Evolutionary conservation across 2,113 vertebrate species (phyloP), one percentile per base, ranked within the genome.

Genomic region (Sinocyclocheilus rhinocerous): DNA sequence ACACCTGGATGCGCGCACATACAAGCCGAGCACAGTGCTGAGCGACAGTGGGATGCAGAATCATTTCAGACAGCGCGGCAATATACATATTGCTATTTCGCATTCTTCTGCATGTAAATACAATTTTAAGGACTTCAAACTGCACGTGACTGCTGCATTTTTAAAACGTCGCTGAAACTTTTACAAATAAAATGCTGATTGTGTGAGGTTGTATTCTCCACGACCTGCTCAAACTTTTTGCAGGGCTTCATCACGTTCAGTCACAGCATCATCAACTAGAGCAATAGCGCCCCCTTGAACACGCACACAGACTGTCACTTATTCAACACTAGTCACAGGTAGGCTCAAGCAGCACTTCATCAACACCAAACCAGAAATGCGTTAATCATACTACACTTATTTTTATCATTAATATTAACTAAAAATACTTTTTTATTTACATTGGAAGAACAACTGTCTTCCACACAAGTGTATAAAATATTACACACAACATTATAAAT

Each of bases 281-380:
- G 45, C 89, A 90, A 87, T 85, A 94, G 94, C 94, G 92, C 95
- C 93, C 90, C 92, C 73, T 75, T 89, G 93, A 91, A 72, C 42
- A 22, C 52, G 26, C 16, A 10, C 0, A 24, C 26, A 6, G 26
- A 36, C 63, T 22, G 24, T 55, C 36, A 52, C 22, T 65, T 81
- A 4, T n/a, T 78, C 6, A 78, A 63, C 18, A 24, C 42, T n/a
- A 24, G 0, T 24, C 57, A 80, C 22, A 45, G 57, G 7, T 45
- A 61, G 33, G 18, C 33, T 39, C 18, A n/a, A 73, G 70, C 13
- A n/a, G 22, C 70, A 13, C 70, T 13, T 75, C 4, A 45, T 22
- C 3, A 39, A 11, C 16, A 70, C 16, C 16, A 45, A 45, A 73
- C 36, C 20, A n/a, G 1, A 39, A 10, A 10, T 39, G 39, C 3